Conservation (phyloP, 2,113 vertebrate species). For the Podocnemis expansa region DNA sequence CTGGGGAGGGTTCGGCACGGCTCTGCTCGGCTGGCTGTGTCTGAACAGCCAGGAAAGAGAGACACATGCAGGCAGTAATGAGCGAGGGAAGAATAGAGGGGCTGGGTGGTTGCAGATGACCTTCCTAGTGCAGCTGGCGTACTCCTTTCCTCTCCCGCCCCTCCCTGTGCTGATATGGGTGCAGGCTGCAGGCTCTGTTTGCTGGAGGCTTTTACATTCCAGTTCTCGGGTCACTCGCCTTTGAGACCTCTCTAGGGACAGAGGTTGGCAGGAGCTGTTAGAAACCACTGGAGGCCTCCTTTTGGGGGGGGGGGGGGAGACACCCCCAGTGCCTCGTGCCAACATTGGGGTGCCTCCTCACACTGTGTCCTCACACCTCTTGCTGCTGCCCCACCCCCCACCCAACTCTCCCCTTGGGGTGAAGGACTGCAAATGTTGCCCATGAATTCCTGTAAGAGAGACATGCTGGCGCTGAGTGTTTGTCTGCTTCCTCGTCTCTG, state of each 20-base stretch:
- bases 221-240: constrained; percentile 69
- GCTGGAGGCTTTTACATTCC: constrained; percentile 70
- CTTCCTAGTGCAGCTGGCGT: background rate
- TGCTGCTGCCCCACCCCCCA: too few species aligned
- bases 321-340: background rate
- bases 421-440: background rate
- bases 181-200: constrained; percentile 67
- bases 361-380: background rate
- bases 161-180: constrained; percentile 17
- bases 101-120: background rate
- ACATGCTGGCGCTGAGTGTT: background rate
- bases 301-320: constrained; percentile 31
- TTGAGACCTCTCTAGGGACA: constrained; percentile 57
- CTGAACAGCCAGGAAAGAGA: background rate
- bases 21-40: background rate
- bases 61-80: background rate
- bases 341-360: background rate
- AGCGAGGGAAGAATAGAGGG: background rate
- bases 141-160: constrained; percentile 12
- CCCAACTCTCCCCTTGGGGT: background rate
- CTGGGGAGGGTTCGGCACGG: background rate
- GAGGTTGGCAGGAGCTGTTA: constrained; percentile 50
- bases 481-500: background rate
- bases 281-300: constrained; percentile 56
- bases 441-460: background rate